Evolutionary conservation across 2,113 vertebrate species (phyloP).

Genomic region (Cichladusa arquata): DNA sequence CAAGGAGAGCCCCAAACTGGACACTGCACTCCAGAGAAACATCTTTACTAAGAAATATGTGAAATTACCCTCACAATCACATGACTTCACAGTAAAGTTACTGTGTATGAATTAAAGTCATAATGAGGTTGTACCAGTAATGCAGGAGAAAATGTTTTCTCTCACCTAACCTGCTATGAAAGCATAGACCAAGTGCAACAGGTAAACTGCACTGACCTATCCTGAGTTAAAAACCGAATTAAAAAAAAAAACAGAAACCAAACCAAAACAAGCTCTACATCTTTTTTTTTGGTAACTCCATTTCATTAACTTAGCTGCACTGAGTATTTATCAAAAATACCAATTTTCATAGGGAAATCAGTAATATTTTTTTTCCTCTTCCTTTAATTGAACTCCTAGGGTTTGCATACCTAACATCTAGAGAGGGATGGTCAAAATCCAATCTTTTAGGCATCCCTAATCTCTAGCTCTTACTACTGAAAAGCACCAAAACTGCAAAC

Average conservation of each 20-base stretch:
- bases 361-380: fast-evolving
- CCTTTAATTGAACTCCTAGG: background rate
- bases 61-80: background rate
- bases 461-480: background rate
- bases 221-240: background rate
- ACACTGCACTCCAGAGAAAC: background rate
- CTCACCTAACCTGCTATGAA: background rate
- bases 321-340: background rate
- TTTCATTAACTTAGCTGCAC: background rate
- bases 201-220: background rate
- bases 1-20: background rate
- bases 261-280: background rate
- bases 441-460: background rate
- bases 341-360: background rate
- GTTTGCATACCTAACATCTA: background rate
- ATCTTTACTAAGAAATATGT: background rate
- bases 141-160: background rate
- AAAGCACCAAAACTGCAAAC: background rate
- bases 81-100: background rate
- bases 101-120: background rate
- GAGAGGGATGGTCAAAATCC: background rate
- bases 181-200: background rate
- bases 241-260: background rate
- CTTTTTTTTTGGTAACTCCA: background rate
- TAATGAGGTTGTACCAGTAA: background rate